Evolutionary conservation across 2,888 invertebrate genomes (phyloP), one percentile per base, ranked within the genome.

Genomic region (Cerceris rybyensis): DNA sequence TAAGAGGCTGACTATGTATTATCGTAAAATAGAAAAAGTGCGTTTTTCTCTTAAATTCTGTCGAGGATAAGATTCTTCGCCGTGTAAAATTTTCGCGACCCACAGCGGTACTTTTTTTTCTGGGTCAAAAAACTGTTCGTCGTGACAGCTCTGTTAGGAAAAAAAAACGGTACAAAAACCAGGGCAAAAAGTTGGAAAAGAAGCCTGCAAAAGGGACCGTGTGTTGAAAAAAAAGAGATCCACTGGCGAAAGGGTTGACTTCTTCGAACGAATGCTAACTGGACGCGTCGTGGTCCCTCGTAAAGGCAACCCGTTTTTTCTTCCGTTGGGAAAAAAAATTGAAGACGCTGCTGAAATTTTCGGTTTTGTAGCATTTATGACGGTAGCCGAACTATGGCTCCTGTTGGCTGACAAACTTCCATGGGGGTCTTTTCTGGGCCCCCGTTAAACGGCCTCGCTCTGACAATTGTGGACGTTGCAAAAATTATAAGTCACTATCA

Each of bases 151-250:
- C 55, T 46, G 72, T 57, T 54, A 41, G 46, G 9, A 39, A 70
- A 75, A 77, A 82, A 83, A 85, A 86, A 68, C 72, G 81, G 77
- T 75, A 84, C 54, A 88, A 88, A 88, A 88, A 89, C 82, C 63
- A 42, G 84, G 70, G 75, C 85, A 84, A 86, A 86, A 85, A 85
- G 43, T 55, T 49, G 55, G 59, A 50, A 57, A 4, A 28, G 16
- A 9, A n/a, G 61, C 49, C 57, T 41, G 50, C 39, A 50, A 14
- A 8, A 50, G 65, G 13, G 41, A n/a, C 14, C 14, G 39, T 11
- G 13, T 7, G 39, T 14, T 16, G 7, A 42, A 50, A 43, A 41
- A 78, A 74, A 82, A 82, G 73, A 70, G 50, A 58, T 74, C 67
- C 64, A 74, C 72, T 65, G 59, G 43, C 11, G 17, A 82, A 83